Percentiles rank a stretch among this genome's conserved stretches.
Conservation (phyloP, 2,113 vertebrate species). For the Equus quagga region DNA sequence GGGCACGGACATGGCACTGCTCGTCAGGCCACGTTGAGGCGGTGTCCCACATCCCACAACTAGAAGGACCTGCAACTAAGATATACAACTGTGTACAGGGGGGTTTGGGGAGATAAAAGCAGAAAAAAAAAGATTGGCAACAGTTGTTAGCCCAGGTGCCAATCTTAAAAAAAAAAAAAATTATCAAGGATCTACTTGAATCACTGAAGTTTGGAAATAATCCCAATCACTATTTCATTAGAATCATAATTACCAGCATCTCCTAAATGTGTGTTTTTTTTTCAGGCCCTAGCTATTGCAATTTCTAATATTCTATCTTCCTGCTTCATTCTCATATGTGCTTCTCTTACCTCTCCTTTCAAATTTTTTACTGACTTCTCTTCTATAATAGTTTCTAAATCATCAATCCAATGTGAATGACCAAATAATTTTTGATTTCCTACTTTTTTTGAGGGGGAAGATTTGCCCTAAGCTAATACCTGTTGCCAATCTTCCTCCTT, state of each 20-base stretch:
- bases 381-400: not conserved
- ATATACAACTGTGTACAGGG: too few species aligned
- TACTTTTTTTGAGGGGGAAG: not conserved
- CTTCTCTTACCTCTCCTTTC: not conserved
- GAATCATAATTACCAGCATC: not conserved
- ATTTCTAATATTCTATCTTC: not conserved
- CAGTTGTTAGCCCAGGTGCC: too few species aligned
- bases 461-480: too few species aligned
- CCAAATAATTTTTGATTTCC: not conserved
- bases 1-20: too few species aligned
- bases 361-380: not conserved
- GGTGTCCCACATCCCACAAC: too few species aligned
- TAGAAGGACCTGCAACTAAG: too few species aligned
- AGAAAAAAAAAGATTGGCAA: too few species aligned
- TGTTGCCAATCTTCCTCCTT: too few species aligned
- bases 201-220: not conserved
- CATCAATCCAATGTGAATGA: not conserved
- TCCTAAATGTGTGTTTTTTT: not conserved
- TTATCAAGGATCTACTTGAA: not conserved
- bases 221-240: not conserved
- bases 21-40: too few species aligned
- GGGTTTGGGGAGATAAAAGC: too few species aligned
- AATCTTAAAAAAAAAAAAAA: not conserved
- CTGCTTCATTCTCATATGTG: not conserved
- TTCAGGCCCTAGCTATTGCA: not conserved